Base-by-base conservation (phyloP, 2,113 vertebrate species). In the Pithys albifrons region DNA sequence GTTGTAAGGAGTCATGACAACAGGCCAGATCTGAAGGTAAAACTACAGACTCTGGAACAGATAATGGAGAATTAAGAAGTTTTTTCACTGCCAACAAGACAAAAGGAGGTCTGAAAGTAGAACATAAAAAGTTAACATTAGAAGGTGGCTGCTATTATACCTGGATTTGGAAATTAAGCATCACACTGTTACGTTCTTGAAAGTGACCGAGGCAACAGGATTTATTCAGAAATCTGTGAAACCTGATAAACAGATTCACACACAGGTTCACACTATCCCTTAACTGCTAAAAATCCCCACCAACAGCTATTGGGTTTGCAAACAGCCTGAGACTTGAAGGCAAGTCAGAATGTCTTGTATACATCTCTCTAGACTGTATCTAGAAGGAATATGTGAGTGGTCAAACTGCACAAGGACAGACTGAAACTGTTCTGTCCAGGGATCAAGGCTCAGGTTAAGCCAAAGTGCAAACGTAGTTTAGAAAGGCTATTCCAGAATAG, bases 201-300 rank as follows among this genome's bases (percentile, higher is more conserved):
- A 88, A 85, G 49, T 15, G 31, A 83, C 58, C 72, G 4, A 3
- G 83, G 81, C 51, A 48, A 43, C 64, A 55, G 58, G 51, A 95
- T 80, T 88, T 89, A 57, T 46, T 95, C 69, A 92, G 73, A 69
- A 92, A 49, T 27, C 85, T 70, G n/a, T 79, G 79, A 95, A 93
- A 95, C 43, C 55, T 39, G 65, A 71, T 84, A 33, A 94, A 92
- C 69, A 87, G 37, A 85, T 96, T 88, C 77, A 91, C 83, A 64
- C 89, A 91, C 61, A 84, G 37, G 72, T 96, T 88, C 77, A 91
- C 83, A 51, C 89, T 69, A 69, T 18, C 76, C 76, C 70, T 37
- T 33, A 95, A 87, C 84, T 85, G 91, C 73, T 72, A 92, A 87
- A 89, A 89, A 57, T 58, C n/a, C 14, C 57, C 35, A 57, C 41